phyloP scores from a whole-genome alignment of 2,888 invertebrate species.

The Galerucella nymphaeae region DNA sequence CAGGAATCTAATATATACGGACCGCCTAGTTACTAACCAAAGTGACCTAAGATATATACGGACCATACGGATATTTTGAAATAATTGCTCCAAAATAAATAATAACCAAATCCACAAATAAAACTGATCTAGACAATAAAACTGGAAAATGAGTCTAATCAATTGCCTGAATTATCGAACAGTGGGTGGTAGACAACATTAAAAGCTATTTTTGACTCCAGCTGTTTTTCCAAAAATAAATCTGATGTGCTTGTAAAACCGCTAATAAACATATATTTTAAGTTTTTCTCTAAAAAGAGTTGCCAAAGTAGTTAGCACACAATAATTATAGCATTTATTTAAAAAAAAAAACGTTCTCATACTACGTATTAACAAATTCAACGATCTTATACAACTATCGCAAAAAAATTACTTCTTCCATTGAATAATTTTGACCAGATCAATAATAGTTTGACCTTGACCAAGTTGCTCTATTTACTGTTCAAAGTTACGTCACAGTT shows the following conservation, averaged over 20 bases:
- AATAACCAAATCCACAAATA: neutral
- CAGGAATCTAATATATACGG: no score
- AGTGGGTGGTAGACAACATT: conserved; percentile 22
- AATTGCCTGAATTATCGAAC: conserved; percentile 10
- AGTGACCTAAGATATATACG: no score
- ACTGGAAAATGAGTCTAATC: neutral
- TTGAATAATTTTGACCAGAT: neutral
- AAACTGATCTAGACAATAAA: conserved; percentile 14
- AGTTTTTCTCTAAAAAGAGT: neutral
- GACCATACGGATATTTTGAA: neutral
- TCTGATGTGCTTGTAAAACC: conserved; percentile 24
- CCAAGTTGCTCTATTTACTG: neutral
- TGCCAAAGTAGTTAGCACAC: neutral
- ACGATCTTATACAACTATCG: neutral
- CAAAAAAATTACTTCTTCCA: neutral
- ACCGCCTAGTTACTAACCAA: no score
- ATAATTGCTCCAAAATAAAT: neutral
- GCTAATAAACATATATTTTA: conserved; percentile 4
- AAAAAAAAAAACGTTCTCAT: no score
- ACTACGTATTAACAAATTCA: neutral
- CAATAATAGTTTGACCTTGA: conserved; percentile 12
- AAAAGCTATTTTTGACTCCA: conserved; percentile 30
- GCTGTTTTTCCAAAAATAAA: conserved; percentile 31
- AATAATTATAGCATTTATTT: neutral
- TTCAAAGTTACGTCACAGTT: conserved; percentile 3